Evolutionary conservation across 2,888 invertebrate species (phyloP), one percentile per base, ranked within the genome.

Genomic region (Aporophyla lueneburgensis): DNA sequence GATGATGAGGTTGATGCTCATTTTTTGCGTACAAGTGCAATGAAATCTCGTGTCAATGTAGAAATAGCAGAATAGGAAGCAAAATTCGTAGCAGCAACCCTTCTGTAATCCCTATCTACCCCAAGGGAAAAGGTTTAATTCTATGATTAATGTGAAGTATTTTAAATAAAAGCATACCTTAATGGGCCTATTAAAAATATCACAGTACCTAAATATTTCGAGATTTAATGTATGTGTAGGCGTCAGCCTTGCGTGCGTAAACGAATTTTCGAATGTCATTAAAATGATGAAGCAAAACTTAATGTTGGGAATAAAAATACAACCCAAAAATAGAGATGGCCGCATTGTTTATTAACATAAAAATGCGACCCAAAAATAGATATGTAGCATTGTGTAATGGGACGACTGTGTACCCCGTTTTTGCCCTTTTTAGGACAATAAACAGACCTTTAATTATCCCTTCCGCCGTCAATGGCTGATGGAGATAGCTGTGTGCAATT

Each of bases 171-270:
- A 19, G 40, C 56, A 46, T 65, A 54, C 66, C 67, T 49, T 61
- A 75, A 76, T 76, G 27, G 33, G 14, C 7, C 21, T 61, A 49
- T 66, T 74, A 83, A 62, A 85, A 83, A 71, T 71, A 74, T 71
- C 63, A 80, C 59, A 46, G 51, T 67, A 67, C 33, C 58, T 58
- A 33, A 16, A 33, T 61, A 74, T 70, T 86, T 58, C 49, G 58
- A 80, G 76, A 75, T 79, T 76, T 65, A 61, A 84, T 71, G 43
- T 72, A 65, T 19, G 78, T 69, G 88, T 84, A 71, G 83, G 81
- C 78, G 80, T 76, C 53, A 85, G 81, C 83, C 86, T 88, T 81
- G 81, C 86, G 86, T 87, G 88, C 72, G 70, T 83, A 87, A 78
- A 84, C 59, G 40, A 70, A 84, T 76, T 88, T 76, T 51, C 59